Base-by-base conservation (phyloP, 2,797 vertebrate species). In the Saguinus oedipus region DNA sequence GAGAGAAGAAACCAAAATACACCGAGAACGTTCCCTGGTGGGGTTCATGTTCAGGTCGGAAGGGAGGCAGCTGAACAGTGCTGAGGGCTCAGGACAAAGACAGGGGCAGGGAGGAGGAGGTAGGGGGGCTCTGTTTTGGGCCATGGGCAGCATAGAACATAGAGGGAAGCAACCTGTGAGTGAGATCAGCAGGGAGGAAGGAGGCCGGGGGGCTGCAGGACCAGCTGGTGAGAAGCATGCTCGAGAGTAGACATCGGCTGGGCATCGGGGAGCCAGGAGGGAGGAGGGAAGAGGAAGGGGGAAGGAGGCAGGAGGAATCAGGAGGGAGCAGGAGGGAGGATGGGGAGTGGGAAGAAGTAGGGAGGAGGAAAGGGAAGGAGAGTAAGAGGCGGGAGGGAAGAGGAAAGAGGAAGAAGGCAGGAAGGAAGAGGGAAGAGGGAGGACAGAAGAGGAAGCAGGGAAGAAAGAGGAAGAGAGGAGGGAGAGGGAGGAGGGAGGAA, bases 21-120 rank as follows among this genome's bases (percentile, higher is more conserved):
- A 50, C 30, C 17, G 0, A 27, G 61, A 1, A 14, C 82, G 33
- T 7, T 26, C 39, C 78, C 42, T 1, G 6, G 70, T 0, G 7
- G 44, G 0, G 7, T 14, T 20, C 0, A 1, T 0, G 0, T 7
- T 14, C 79, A 0, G 4, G 19, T 0, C 10, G 26, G 5, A 4
- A 74, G 44, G n/a, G 39, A 7, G 22, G 9, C 0, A 0, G 39
- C 7, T 33, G 7, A 11, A 1, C 9, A 22, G 48, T 5, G 76
- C 55, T 68, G 68, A 17, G 79, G 1, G 33, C 17, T 6, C 44
- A 26, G 33, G 36, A 7, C 11, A 1, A n/a, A 20, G 57, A 10
- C 1, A 7, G 22, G 39, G 8, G 33, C 33, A n/a, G 61, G 15
- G 10, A 42, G 36, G 36, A 13, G 68, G 17, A 2, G 50, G 22